Evolutionary conservation across 2,888 invertebrate genomes (phyloP), one percentile per base, ranked within the genome.

Genomic region (Drosophila longiperda): DNA sequence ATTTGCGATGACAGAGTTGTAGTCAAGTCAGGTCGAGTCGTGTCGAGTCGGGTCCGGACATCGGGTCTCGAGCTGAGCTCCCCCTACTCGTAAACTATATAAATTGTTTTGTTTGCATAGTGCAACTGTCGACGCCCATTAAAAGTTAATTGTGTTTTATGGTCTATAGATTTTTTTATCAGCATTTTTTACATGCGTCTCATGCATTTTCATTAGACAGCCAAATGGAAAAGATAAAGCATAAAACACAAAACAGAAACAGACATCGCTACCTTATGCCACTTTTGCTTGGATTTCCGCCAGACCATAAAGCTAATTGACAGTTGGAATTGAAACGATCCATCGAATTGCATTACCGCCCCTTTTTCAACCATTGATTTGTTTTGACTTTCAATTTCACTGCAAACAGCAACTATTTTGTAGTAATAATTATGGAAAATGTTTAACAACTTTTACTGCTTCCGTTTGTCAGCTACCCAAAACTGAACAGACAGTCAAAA

Each of bases 141-240:
- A 75, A 83, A 81, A 79, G 76, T 77, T 84, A 87, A 85, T 84
- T 89, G 87, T 72, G 66, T 59, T 85, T 85, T 85, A 89, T 82
- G 63, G 82, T 69, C 75, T 77, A 77, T 82, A 65, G 69, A 78
- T 71, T 79, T 69, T 74, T 86, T 76, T 71, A 75, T 77, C 55
- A 67, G 32, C 54, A 63, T n/a, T 58, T 74, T 65, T 75, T 69
- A 67, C 61, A 49, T 9, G 26, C 50, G 12, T 42, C 50, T 65
- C 48, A 52, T 65, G 54, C 54, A 69, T 77, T 82, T 85, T 67
- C 78, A 83, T 89, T 81, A 62, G 73, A 86, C 50, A 52, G 57
- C 12, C 45, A 58, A 71, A 62, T 62, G 71, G 45, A 53, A 62
- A 48, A 59, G 49, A 55, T 55, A 55, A 66, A 65, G 48, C 66